phyloP scores from a whole-genome alignment of 2,797 vertebrate genomes.

The Periparus ater region DNA sequence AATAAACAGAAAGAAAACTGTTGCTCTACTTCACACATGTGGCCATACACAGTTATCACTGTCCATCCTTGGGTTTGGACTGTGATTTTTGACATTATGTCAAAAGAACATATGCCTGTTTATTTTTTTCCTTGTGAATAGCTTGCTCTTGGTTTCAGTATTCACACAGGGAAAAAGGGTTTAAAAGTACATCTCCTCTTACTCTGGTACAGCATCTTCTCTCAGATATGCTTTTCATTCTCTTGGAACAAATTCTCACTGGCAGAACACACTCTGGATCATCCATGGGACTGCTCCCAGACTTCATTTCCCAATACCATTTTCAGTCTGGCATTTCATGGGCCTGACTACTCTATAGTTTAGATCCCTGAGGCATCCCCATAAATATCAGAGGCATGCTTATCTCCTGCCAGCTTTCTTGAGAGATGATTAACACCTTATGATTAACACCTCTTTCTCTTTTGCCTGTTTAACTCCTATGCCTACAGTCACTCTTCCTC shows the following conservation, averaged over 20 bases:
- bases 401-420: neutral
- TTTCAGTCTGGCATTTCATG: neutral
- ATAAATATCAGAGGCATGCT: neutral
- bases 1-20: neutral
- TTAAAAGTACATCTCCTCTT: neutral
- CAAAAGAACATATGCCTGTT: too few species aligned
- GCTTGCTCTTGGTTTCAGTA: neutral
- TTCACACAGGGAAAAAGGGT: neutral
- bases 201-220: neutral
- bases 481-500: neutral
- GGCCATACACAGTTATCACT: neutral
- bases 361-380: neutral
- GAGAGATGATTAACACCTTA: neutral
- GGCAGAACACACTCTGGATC: neutral
- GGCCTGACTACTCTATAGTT: neutral
- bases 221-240: neutral
- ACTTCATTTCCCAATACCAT: neutral
- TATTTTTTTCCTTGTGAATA: neutral
- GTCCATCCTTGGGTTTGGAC: neutral
- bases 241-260: neutral
- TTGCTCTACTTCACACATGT: neutral
- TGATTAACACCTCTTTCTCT: rapidly evolving
- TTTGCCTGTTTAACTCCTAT: neutral
- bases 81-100: neutral
- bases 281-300: neutral